phyloP scores from a whole-genome alignment of 2,888 invertebrate genomes.

The Euplexia lucipara region DNA sequence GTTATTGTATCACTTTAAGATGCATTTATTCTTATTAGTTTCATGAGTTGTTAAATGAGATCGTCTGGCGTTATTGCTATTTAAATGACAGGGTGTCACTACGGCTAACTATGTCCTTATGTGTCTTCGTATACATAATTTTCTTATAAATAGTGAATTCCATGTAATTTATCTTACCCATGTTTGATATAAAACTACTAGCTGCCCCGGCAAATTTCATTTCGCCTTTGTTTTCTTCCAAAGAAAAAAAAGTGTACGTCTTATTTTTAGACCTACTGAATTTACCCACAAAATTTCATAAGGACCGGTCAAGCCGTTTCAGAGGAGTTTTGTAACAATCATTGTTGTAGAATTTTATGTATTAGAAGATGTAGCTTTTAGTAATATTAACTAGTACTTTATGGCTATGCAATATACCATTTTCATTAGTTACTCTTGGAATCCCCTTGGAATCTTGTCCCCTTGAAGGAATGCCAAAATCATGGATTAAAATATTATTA shows the following conservation, averaged over 20 bases:
- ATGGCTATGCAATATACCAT: neutral
- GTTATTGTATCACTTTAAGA: constrained; percentile 1
- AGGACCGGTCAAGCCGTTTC: no score
- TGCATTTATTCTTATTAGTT: neutral
- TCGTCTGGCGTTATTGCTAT: neutral
- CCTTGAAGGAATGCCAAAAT: neutral
- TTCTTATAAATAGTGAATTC: neutral
- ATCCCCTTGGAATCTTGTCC: no score
- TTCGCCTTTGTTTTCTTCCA: no score
- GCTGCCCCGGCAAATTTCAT: no score
- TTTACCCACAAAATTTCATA: no score
- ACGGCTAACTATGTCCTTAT: neutral
- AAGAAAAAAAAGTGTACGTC: no score
- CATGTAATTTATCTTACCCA: neutral
- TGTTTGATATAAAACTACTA: neutral
- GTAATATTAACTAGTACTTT: neutral
- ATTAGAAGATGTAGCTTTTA: no score
- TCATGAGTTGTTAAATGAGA: neutral
- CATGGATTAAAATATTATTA: constrained; percentile 4
- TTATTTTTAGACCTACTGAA: no score
- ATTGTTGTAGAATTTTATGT: no score
- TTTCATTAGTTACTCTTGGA: neutral
- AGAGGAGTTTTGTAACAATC: no score
- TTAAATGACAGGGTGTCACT: neutral
- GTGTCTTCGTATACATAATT: neutral